phyloP scores from a whole-genome alignment of 2,797 vertebrate species.

The Adrianichthys oophorus region DNA sequence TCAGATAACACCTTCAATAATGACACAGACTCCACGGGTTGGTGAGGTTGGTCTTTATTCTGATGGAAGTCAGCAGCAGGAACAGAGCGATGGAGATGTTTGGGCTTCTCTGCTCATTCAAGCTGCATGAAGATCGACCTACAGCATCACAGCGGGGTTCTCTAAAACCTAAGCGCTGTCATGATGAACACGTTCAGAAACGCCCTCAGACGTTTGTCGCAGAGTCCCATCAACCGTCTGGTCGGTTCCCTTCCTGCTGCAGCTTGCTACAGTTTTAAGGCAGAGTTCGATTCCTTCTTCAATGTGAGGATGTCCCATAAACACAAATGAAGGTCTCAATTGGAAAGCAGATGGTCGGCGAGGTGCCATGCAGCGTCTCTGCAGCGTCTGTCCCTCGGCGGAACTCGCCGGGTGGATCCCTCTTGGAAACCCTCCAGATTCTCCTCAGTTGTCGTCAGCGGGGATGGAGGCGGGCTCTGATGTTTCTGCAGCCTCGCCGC shows the following conservation, averaged over 20 bases:
- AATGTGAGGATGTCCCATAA: constrained; percentile 26
- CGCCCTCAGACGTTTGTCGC: not conserved
- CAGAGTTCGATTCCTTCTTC: constrained; percentile 36
- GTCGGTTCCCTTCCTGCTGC: constrained; percentile 8
- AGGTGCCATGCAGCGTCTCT: not conserved
- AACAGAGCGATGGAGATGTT: too few species aligned
- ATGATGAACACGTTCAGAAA: constrained; percentile 16
- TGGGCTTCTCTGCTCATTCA: too few species aligned
- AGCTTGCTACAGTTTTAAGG: constrained; percentile 64
- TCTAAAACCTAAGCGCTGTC: too few species aligned
- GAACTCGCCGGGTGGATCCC: too few species aligned
- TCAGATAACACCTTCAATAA: too few species aligned
- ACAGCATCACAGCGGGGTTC: too few species aligned
- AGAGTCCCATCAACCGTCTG: constrained; percentile 4
- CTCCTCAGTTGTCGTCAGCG: constrained; percentile 53
- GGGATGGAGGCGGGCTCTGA: constrained; percentile 24
- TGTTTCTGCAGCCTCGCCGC: constrained; percentile 41
- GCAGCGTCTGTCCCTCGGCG: too few species aligned
- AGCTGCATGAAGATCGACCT: too few species aligned
- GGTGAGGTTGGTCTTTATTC: too few species aligned
- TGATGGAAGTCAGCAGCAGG: too few species aligned
- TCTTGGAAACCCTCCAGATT: not conserved
- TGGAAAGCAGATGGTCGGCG: constrained; percentile 16
- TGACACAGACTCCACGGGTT: too few species aligned
- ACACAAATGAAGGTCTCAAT: constrained; percentile 26